Conservation (phyloP, 2,113 vertebrate species). For the Scopus umbretta region DNA sequence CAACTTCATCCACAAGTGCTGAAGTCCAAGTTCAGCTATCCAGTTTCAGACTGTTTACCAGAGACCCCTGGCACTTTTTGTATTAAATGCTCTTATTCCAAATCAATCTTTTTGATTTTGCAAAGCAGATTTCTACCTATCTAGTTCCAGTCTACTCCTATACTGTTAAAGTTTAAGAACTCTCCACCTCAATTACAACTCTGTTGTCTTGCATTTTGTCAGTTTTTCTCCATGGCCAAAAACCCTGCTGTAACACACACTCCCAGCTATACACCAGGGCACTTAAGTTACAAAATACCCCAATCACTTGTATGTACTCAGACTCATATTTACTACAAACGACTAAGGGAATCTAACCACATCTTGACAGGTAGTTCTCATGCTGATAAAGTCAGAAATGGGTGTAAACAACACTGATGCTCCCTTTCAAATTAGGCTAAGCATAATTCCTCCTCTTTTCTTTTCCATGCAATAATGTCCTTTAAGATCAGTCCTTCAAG, state of each 20-base stretch:
- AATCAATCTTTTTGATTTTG: background rate
- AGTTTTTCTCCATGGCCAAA: background rate
- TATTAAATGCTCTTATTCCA: background rate
- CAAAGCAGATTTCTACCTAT: background rate
- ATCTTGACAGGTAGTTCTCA: background rate
- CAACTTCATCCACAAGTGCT: background rate
- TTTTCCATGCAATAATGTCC: background rate
- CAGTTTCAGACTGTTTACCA: background rate
- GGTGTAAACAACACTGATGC: background rate
- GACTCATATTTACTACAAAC: background rate
- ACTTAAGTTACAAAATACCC: background rate
- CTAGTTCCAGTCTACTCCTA: background rate
- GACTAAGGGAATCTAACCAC: background rate
- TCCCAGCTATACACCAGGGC: background rate
- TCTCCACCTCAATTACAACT: background rate
- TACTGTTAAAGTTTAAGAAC: background rate
- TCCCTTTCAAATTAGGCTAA: background rate
- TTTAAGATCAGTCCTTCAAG: background rate
- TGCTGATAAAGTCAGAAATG: background rate
- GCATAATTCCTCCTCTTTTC: background rate
- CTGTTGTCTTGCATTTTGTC: background rate
- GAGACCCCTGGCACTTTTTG: background rate
- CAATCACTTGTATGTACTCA: background rate
- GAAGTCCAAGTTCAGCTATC: background rate
- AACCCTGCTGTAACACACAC: fast-evolving